Evolutionary conservation across 2,797 vertebrate genomes (phyloP), one percentile per base, ranked within the genome.

Genomic region (Knipowitschia caucasica): DNA sequence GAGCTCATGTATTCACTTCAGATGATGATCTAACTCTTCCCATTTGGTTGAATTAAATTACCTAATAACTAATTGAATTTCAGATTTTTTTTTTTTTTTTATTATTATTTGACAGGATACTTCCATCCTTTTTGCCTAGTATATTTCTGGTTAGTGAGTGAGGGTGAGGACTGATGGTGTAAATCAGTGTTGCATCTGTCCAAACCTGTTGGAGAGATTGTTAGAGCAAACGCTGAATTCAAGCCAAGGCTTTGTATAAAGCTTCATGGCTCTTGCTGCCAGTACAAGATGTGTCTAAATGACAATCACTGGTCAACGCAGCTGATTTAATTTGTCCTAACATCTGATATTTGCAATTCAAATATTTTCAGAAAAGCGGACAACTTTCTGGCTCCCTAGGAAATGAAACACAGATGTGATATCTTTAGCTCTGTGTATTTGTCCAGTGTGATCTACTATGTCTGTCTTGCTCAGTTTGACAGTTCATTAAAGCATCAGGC

Each of bases 301-400:
- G 64, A 67, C 58, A 51, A 61, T 60, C 62, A 50, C 31, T 14
- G 29, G 34, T 31, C 33, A 55, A 71, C 60, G 53, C 75, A 74
- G 64, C 60, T 73, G 77, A 74, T 77, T 77, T 69, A 63, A 75
- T 64, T 58, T 36, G 5, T 29, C 45, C 30, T n/a, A 8, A 50
- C 64, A 81, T 77, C 36, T 81, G 73, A 53, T 85, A 56, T 78
- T 83, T 67, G 43, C 42, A 69, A 62, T 58, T 31, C 62, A 66
- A 71, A 77, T 30, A 58, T 63, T 69, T 75, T 54, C 24, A 10
- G 50, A 46, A 23, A 66, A 75, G 31, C 9, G 0, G 36, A 65
- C 56, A 58, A 49, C 34, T 64, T 59, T 57, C 35, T 64, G 58
- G 54, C 63, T 51, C 1, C 11, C 5, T 26, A 5, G 55, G 42